These are phyloP conservation scores for Drosophila austrosaltans DNA, from an alignment of 2,888 invertebrate species.

Conservation along the genomic window DNA sequence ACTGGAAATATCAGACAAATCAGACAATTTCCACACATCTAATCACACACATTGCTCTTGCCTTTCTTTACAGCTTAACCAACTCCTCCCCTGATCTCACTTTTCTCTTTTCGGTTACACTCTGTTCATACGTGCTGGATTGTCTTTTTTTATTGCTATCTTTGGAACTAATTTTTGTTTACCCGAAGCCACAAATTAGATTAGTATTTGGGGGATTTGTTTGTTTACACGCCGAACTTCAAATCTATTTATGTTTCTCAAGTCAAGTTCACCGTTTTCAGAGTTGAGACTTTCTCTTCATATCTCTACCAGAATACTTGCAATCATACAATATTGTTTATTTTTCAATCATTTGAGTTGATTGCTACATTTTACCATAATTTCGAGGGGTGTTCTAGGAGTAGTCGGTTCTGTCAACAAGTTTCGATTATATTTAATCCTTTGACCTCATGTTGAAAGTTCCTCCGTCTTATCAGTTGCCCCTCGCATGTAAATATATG, in stretches of 20 bases:
- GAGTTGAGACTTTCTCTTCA: constrained; percentile 8
- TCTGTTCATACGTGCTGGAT: not conserved
- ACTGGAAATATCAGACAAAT: not conserved
- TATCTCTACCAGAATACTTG: not conserved
- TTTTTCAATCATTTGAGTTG: not conserved
- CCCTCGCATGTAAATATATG: not conserved
- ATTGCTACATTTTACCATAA: constrained; percentile 9
- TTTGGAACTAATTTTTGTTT: constrained; percentile 21
- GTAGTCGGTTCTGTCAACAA: not conserved
- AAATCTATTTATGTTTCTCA: constrained; percentile 8
- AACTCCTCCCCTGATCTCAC: not conserved
- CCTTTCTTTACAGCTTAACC: not conserved
- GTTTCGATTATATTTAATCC: no score
- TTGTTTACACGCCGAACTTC: constrained; percentile 22
- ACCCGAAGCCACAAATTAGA: constrained; percentile 18
- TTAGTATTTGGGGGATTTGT: constrained; percentile 1
- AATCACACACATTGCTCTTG: constrained; percentile 10
- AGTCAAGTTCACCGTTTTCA: constrained; percentile 2
- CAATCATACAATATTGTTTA: no score
- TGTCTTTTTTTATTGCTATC: not conserved
- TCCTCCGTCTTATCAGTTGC: no score
- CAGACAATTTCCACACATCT: not conserved
- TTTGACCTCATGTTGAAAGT: no score
- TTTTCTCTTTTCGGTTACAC: not conserved
- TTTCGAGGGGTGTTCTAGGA: not conserved